A percentile compares a stretch with the other conserved stretches of the same genome.
phyloP scores from a whole-genome alignment of 2,113 vertebrate species.

The Corvus hawaiiensis region DNA sequence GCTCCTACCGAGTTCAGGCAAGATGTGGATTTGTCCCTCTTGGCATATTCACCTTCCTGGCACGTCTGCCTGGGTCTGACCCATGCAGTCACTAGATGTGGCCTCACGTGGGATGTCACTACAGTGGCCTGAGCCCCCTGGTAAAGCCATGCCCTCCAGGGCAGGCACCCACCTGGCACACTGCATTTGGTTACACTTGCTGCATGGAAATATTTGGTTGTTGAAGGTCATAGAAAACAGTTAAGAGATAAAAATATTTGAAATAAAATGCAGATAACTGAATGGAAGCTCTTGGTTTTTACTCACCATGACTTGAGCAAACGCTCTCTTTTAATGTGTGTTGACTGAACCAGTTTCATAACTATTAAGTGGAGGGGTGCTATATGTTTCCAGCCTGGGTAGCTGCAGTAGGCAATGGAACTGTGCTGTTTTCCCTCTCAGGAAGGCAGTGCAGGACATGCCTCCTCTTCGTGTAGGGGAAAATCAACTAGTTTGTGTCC shows the following conservation, averaged over 20 bases:
- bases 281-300: not conserved
- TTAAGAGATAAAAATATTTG: not conserved
- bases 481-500: not conserved
- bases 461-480: not conserved
- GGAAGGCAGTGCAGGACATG: not conserved
- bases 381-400: rapidly evolving
- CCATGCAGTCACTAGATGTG: not conserved
- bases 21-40: not conserved
- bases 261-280: not conserved
- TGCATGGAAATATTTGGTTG: not conserved
- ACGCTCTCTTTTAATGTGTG: rapidly evolving
- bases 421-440: not conserved
- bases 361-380: not conserved
- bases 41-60: not conserved
- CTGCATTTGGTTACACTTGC: not conserved
- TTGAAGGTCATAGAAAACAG: rapidly evolving
- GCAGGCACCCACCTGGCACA: not conserved
- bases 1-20: rapidly evolving
- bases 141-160: not conserved
- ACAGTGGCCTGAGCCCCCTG: not conserved
- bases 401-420: not conserved
- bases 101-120: not conserved
- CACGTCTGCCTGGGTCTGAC: rapidly evolving
- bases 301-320: not conserved
- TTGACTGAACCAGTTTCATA: not conserved